These are phyloP conservation scores for Steatocranus sp. DNA, from an alignment of 2,797 vertebrate species.

Conservation along the genomic window DNA sequence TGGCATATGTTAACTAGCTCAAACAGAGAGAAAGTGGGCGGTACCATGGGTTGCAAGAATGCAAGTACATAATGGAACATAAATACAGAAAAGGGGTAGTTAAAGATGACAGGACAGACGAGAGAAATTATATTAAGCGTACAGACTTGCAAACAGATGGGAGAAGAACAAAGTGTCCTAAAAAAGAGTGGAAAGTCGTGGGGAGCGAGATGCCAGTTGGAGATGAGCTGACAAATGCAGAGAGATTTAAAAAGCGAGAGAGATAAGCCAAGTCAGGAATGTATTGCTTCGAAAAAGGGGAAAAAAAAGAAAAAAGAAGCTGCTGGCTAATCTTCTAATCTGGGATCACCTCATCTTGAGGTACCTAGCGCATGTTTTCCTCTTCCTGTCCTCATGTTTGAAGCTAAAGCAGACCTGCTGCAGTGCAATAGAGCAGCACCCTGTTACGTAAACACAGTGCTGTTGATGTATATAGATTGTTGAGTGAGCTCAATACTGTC, in stretches of 20 bases:
- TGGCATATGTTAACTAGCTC: background rate
- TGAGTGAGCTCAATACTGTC: background rate
- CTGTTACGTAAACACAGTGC: background rate
- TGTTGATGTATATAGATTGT: background rate
- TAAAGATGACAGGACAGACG: background rate
- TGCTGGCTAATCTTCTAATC: constrained; percentile 47
- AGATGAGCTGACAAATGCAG: background rate
- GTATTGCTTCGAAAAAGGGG: background rate
- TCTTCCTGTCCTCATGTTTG: constrained; percentile 16
- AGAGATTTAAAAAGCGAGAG: constrained; percentile 10
- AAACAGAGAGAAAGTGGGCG: background rate
- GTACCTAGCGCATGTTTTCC: background rate
- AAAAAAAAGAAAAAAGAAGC: background rate
- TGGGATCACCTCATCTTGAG: constrained; percentile 39
- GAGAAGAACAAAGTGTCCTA: background rate
- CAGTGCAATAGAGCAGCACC: background rate
- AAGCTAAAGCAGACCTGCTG: background rate
- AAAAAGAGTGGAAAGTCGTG: background rate
- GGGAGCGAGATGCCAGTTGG: background rate
- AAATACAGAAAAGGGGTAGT: constrained; percentile 3
- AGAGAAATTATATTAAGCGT: background rate
- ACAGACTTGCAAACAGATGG: background rate
- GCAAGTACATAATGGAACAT: constrained; percentile 3
- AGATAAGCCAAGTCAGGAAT: constrained; percentile 55
- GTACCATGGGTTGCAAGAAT: constrained; percentile 5